Conservation (phyloP, 37 sponge, comb jelly and placozoan species). For the Cliona cf. orientalis region DNA sequence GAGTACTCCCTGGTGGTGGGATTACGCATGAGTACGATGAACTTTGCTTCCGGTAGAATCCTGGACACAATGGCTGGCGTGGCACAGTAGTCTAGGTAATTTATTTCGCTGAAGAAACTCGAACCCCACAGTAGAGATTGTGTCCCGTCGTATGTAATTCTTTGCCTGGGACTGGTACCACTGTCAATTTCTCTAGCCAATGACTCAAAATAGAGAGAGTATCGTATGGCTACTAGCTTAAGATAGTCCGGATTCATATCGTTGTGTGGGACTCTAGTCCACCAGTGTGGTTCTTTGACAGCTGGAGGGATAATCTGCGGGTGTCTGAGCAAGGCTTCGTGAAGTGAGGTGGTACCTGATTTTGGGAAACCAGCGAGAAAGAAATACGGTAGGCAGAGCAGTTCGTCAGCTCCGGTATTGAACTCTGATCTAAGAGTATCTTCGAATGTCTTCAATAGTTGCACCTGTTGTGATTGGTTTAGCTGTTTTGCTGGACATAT, state of each 20-base stretch:
- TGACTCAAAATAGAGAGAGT: background rate
- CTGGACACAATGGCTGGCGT: slow-evolving; percentile 51
- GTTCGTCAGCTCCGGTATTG: too few species aligned
- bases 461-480: too few species aligned
- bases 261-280: slow-evolving; percentile 22
- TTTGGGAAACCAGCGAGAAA: slow-evolving; percentile 51
- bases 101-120: slow-evolving; percentile 9
- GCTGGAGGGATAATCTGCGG: slow-evolving; percentile 8
- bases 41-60: slow-evolving; percentile 59
- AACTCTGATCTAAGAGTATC: too few species aligned
- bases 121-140: slow-evolving; percentile 60
- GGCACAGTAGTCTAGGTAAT: slow-evolving; percentile 27
- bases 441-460: too few species aligned
- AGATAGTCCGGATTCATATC: background rate
- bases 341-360: slow-evolving; percentile 35
- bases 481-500: too few species aligned
- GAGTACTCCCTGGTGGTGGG: slow-evolving; percentile 46
- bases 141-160: slow-evolving; percentile 51
- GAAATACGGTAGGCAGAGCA: slow-evolving; percentile 40
- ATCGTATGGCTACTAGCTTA: background rate
- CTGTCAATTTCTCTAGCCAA: background rate
- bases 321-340: slow-evolving; percentile 1
- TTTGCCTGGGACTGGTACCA: background rate
- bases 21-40: slow-evolving; percentile 62
- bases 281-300: slow-evolving; percentile 49